Base-by-base conservation (phyloP, 1,140 invertebrate species). In the Ericerus pela region DNA sequence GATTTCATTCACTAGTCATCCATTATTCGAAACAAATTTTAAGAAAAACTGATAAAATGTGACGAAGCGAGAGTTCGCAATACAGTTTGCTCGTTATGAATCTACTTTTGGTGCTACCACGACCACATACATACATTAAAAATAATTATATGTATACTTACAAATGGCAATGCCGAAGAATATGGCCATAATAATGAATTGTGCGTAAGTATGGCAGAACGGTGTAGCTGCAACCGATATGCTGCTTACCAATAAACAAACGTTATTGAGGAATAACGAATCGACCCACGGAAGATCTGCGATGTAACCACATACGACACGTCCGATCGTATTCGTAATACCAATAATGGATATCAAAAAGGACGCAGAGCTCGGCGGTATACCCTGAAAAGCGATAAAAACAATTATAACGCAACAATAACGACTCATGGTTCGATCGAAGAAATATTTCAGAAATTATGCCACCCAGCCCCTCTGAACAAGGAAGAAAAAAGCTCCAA, bases 131-230 rank as follows among this genome's bases (percentile, higher is more conserved):
- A n/a, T n/a, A n/a, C n/a, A n/a, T n/a, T n/a, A n/a, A n/a, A n/a
- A n/a, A n/a, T n/a, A n/a, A n/a, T n/a, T n/a, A n/a, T n/a, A n/a
- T n/a, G 12, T 18, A 43, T 55, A 85, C 88, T 84, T 76, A 96
- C 91, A 92, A 56, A 97, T 87, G 65, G 93, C 91, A 58, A 97
- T 74, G 54, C 95, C 96, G 69, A 98, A 99, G 63, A 90, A 81
- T 51, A 90, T 78, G n/a, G 91, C 79, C 68, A 92, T 85, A 2
- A 78, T 69, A 22, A 91, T 79, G 60, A 93, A 88, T 41, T 81
- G 70, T 2, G 70, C 66, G 63, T 91, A 98, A 12, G 78, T 78
- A 38, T 71, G 67, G 66, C 89, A 92, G 59, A 96, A 80, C 1
- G 94, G 93, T 8, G 84, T 89, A 14, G 84, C 59, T 1, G 82